These are phyloP conservation scores for Microctonus brassicae DNA, from an alignment of 2,888 invertebrate genomes.

Conservation along the genomic window DNA sequence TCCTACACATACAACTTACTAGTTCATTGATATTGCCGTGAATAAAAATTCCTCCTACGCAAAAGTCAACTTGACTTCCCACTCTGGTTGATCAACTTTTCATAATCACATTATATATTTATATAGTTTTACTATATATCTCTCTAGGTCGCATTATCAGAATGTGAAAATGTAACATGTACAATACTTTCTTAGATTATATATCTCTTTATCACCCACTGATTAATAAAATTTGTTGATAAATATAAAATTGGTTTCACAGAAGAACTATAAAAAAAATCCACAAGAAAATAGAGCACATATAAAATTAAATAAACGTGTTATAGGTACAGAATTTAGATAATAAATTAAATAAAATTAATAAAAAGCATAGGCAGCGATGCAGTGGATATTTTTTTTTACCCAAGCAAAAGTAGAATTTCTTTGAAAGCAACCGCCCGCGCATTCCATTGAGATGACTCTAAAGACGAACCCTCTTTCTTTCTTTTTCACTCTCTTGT, in stretches of 20 bases:
- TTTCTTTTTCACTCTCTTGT: not conserved
- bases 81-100: not conserved
- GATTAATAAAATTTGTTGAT: too few species aligned
- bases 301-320: conserved; percentile 12
- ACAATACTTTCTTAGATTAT: too few species aligned
- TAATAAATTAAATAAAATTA: conserved; percentile 24
- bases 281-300: too few species aligned
- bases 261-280: too few species aligned
- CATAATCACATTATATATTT: not conserved
- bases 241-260: too few species aligned
- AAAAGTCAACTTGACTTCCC: conserved; percentile 1
- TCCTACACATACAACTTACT: conserved; percentile 60
- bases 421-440: conserved; percentile 59
- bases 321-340: not conserved
- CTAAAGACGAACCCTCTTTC: conserved; percentile 35
- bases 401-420: conserved; percentile 27
- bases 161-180: not conserved
- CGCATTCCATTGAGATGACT: conserved; percentile 64
- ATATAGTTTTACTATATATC: not conserved
- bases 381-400: conserved; percentile 14
- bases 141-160: not conserved
- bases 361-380: conserved; percentile 16
- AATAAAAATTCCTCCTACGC: conserved; percentile 53
- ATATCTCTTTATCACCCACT: too few species aligned
- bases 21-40: conserved; percentile 60